A percentile compares a stretch with the other conserved stretches of the same genome.
These are phyloP conservation scores for Branchinecta lindahli DNA, from an alignment of 1,140 invertebrate genomes.

Conservation along the genomic window DNA sequence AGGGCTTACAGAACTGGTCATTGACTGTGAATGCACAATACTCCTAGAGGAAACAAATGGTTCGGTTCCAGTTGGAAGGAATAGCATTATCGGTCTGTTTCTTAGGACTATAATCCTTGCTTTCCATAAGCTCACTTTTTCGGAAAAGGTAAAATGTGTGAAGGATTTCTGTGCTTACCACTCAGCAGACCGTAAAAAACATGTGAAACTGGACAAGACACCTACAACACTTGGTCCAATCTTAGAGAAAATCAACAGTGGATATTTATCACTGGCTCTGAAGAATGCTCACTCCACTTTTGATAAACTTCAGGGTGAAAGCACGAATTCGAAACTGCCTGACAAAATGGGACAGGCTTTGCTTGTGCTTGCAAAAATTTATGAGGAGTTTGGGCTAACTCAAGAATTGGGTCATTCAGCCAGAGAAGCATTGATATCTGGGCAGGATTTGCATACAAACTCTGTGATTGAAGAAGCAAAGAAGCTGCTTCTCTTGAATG, in stretches of 20 bases:
- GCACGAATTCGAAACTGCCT: background rate
- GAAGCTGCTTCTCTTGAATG: background rate
- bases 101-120: slow-evolving; percentile 3
- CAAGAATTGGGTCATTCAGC: background rate
- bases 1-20: background rate
- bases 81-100: background rate
- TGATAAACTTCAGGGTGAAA: background rate
- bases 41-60: background rate
- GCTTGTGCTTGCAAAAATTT: slow-evolving; percentile 6
- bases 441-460: background rate
- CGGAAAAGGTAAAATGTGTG: background rate
- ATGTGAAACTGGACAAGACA: background rate
- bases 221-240: background rate
- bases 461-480: background rate
- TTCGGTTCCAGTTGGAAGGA: background rate
- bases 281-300: background rate
- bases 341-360: slow-evolving; percentile 6
- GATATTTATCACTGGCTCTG: background rate
- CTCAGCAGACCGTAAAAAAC: background rate
- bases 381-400: background rate
- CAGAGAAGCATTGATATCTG: background rate
- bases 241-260: background rate
- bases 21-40: background rate
- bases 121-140: background rate
- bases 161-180: background rate